Base-by-base conservation (phyloP, 2,113 vertebrate species). In the Equus przewalskii region DNA sequence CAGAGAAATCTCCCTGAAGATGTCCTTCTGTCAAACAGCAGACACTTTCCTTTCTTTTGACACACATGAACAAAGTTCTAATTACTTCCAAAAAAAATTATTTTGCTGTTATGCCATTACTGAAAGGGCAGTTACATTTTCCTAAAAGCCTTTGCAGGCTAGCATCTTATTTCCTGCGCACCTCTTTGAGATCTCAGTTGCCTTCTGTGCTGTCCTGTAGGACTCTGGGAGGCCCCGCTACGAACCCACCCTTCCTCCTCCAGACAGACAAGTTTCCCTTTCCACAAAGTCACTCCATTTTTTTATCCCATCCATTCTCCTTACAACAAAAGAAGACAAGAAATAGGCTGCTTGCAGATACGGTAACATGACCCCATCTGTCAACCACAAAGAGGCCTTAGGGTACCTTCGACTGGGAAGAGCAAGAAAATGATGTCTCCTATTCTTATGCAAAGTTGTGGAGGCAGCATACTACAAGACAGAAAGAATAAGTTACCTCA, bases 311-410 rank as follows among this genome's bases (percentile, higher is more conserved):
- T 5, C 10, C 24, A 73, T 84, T 64, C 19, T 78, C 30, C 60
- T 94, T 91, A 87, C 41, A 94, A 33, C 21, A 75, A 94, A 83
- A 70, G 14, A 85, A 93, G n/a, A 69, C 19, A 83, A 76, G 60
- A 83, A 88, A 83, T 67, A 82, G 70, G 28, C 22, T 78, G 14
- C n/a, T 73, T 91, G 15, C 33, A 89, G 46, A 91, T 73, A 80
- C 2, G 10, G 33, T 65, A 81, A 46, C 13, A 81, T 64, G 54
- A 96, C 26, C 46, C 33, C 26, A 86, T 51, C 56, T 96, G 49
- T 70, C 49, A 83, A 89, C 22, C 16, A 92, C 49, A 93, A 26
- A 70, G 3, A 91, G 49, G 86, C 69, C 8, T 95, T 58, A 60
- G 44, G 41, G 75, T 0, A 65, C 15, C 76, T 46, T 84, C 88